Evolutionary conservation across 2,888 invertebrate genomes (phyloP).

Genomic region (Dione vanillae): DNA sequence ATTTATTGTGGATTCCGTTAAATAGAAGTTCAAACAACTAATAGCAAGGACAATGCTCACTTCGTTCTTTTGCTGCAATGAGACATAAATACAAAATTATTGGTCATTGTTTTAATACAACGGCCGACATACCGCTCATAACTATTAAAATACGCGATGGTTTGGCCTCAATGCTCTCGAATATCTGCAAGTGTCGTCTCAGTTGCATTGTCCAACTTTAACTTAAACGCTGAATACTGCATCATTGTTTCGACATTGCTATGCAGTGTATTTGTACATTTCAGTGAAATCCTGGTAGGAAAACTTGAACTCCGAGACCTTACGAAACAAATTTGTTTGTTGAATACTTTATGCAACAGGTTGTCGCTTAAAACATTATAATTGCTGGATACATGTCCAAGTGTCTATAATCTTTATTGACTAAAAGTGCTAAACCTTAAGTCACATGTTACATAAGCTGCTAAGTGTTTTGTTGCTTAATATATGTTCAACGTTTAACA

Average conservation of each 20-base stretch:
- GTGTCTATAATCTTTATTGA: slow-evolving; percentile 35
- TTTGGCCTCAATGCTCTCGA: slow-evolving; percentile 64
- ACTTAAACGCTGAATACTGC: slow-evolving; percentile 43
- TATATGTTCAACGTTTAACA: not conserved
- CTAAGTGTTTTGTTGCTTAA: slow-evolving; percentile 5
- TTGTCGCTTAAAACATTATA: slow-evolving; percentile 25
- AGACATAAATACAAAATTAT: slow-evolving; percentile 76
- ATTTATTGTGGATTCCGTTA: slow-evolving; percentile 33
- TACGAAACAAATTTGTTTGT: slow-evolving; percentile 24
- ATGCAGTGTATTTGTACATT: slow-evolving; percentile 34
- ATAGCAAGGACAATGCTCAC: slow-evolving; percentile 35
- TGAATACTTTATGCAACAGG: slow-evolving; percentile 7
- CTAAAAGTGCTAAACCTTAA: slow-evolving; percentile 45
- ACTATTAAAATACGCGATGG: slow-evolving; percentile 72
- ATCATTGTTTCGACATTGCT: slow-evolving; percentile 44
- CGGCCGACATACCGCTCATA: slow-evolving; percentile 61
- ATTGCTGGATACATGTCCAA: slow-evolving; percentile 38
- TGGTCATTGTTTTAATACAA: slow-evolving; percentile 79
- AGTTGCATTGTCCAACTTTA: slow-evolving; percentile 52
- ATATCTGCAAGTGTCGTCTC: slow-evolving; percentile 54
- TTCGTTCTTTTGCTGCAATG: slow-evolving; percentile 56
- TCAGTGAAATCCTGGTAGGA: slow-evolving; percentile 35
- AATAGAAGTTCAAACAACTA: slow-evolving; percentile 56
- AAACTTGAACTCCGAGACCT: slow-evolving; percentile 22
- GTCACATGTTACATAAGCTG: slow-evolving; percentile 26